Evolutionary conservation across 2,888 invertebrate genomes (phyloP).

Genomic region (Drosophila monieri): DNA sequence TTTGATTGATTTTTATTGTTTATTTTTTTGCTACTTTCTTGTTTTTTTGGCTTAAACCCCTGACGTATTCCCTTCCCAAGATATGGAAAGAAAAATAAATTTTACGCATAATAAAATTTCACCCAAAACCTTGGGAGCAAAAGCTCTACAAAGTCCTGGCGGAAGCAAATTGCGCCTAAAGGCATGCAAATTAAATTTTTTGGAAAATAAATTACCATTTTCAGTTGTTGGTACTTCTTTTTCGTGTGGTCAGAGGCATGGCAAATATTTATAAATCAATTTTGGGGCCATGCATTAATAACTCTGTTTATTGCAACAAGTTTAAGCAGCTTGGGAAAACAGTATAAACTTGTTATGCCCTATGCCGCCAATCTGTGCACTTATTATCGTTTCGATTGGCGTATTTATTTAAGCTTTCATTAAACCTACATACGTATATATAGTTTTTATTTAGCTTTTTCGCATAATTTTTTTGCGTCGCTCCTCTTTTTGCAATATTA

Average conservation of each 20-base stretch:
- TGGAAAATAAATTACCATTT: constrained; percentile 68
- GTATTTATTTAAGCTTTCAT: neutral
- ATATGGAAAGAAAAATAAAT: constrained; percentile 26
- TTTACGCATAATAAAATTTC: constrained; percentile 62
- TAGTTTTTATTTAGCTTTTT: neutral
- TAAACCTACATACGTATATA: neutral
- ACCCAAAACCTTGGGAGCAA: constrained; percentile 43
- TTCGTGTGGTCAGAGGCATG: constrained; percentile 25
- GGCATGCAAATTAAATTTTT: constrained; percentile 74
- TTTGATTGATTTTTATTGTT: neutral
- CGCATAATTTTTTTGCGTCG: neutral
- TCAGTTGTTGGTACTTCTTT: constrained; percentile 14
- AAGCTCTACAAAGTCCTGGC: constrained; percentile 17
- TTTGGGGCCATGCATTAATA: constrained; percentile 55
- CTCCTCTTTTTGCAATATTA: neutral
- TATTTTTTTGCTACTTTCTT: neutral
- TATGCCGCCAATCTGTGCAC: neutral
- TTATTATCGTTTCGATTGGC: neutral
- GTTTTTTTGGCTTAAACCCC: neutral
- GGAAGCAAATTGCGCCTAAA: constrained; percentile 67
- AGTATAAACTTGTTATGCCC: neutral
- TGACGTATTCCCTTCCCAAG: neutral
- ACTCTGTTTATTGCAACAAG: constrained; percentile 56
- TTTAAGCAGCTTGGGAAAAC: constrained; percentile 3
- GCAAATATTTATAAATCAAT: constrained; percentile 56